Percentiles rank a stretch among this genome's conserved stretches.
Conservation (phyloP, 2,797 vertebrate genomes). For the Ibycter americanus region DNA sequence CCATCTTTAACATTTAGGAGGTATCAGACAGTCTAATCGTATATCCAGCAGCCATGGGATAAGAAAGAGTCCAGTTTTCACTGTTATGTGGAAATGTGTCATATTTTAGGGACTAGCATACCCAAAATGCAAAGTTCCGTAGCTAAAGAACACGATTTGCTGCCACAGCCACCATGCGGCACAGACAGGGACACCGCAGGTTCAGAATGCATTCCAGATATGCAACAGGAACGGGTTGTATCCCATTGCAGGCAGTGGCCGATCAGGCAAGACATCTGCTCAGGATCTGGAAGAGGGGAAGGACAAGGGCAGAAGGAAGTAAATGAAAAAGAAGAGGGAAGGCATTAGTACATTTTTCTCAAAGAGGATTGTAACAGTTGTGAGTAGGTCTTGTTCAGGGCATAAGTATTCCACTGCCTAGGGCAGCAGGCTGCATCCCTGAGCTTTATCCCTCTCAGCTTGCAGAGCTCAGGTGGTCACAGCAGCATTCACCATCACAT, state of each 20-base stretch:
- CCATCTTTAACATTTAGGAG: background rate
- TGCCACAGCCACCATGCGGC: background rate
- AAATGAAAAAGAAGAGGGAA: background rate
- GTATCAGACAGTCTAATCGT: background rate
- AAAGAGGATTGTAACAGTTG: background rate
- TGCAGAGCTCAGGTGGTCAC: background rate
- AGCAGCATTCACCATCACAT: background rate
- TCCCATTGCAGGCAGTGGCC: background rate
- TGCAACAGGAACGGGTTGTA: background rate
- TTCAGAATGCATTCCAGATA: background rate
- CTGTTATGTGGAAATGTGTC: background rate
- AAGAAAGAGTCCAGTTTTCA: background rate
- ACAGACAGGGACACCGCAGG: background rate
- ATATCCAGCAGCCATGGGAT: background rate
- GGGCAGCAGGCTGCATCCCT: background rate
- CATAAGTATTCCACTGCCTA: background rate
- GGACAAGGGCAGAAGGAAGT: background rate
- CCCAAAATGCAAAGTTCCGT: background rate
- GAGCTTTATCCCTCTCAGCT: background rate
- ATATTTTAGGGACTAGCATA: background rate
- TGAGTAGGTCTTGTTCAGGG: background rate
- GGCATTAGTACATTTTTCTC: background rate
- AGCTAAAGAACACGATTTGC: background rate
- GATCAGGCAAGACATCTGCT: background rate
- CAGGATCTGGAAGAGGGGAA: background rate